These are phyloP conservation scores for Bombus vancouverensis DNA, from an alignment of 1,140 invertebrate species.

Conservation along the genomic window DNA sequence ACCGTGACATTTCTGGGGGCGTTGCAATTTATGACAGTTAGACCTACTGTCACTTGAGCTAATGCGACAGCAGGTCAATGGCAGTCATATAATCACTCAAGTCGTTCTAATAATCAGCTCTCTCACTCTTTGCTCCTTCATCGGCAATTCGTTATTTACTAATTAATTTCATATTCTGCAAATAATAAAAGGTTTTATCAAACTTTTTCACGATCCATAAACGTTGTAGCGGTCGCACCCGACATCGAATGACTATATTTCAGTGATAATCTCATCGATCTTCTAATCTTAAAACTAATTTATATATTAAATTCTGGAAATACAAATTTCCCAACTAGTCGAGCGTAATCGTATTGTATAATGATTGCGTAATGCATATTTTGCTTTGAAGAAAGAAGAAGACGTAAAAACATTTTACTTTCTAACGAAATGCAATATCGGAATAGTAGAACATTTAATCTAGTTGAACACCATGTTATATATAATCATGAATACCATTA, in stretches of 20 bases:
- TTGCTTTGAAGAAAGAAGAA: neutral
- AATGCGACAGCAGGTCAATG: conserved; percentile 48
- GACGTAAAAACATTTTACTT: neutral
- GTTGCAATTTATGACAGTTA: conserved; percentile 60
- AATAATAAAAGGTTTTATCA: too few species aligned
- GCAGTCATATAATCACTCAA: conserved; percentile 18
- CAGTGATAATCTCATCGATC: too few species aligned
- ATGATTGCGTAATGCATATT: neutral
- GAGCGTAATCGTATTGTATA: neutral
- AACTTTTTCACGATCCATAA: too few species aligned
- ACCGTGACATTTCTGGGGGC: conserved; percentile 54
- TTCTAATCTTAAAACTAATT: too few species aligned
- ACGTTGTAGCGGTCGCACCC: too few species aligned
- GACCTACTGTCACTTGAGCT: conserved; percentile 2
- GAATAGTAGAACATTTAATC: neutral
- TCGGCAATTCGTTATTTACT: neutral
- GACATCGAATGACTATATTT: too few species aligned
- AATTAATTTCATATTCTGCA: neutral
- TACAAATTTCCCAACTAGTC: neutral
- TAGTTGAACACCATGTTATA: neutral
- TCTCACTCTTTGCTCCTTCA: neutral
- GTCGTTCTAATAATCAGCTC: conserved; percentile 35
- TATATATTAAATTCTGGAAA: too few species aligned
- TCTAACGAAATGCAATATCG: neutral
- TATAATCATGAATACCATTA: too few species aligned